phyloP scores from a whole-genome alignment of 1,140 invertebrate species.

The Chionoecetes opilio region DNA sequence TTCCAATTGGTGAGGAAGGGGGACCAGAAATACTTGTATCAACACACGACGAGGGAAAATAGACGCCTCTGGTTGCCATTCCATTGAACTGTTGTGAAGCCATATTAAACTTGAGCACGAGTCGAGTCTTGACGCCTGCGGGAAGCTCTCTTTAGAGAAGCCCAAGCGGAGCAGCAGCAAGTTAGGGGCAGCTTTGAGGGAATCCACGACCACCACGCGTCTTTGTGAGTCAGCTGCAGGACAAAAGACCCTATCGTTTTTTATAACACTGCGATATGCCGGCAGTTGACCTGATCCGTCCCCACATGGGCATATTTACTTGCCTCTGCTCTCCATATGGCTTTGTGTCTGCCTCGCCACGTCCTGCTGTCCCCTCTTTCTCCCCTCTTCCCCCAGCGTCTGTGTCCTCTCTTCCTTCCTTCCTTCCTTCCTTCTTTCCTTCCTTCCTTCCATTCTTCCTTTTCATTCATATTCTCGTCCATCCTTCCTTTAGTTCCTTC shows the following conservation, averaged over 20 bases:
- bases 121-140: not conserved
- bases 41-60: not conserved
- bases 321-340: not conserved
- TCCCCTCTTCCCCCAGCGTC: not conserved
- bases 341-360: not conserved
- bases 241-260: not conserved
- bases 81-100: not conserved
- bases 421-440: not conserved
- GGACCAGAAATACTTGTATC: not conserved
- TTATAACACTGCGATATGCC: not conserved
- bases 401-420: not conserved
- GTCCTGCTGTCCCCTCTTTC: not conserved
- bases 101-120: not conserved
- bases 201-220: not conserved
- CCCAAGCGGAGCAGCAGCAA: not conserved
- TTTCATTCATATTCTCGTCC: no score
- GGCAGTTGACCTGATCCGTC: not conserved
- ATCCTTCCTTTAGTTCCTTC: not conserved
- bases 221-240: not conserved
- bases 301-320: not conserved
- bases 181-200: constrained; percentile 11
- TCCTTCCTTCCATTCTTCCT: not conserved
- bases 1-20: not conserved
- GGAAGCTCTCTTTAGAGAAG: not conserved
- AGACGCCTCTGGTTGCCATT: no score